These are phyloP conservation scores for Drosophila cognata DNA, from an alignment of 2,888 invertebrate genomes.

Conservation along the genomic window DNA sequence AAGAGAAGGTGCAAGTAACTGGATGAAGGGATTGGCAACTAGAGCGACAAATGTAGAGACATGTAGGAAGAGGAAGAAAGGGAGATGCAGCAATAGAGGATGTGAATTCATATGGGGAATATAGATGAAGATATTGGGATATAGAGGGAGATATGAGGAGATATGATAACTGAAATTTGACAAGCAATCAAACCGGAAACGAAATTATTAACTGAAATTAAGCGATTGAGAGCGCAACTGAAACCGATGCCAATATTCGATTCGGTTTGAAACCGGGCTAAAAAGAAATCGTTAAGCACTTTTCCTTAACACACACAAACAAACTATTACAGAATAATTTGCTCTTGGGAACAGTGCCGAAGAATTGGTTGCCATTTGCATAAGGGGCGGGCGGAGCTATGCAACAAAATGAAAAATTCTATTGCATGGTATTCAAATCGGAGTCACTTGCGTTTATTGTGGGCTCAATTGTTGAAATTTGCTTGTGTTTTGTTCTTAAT, in stretches of 20 bases:
- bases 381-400: neutral
- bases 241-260: neutral
- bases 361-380: neutral
- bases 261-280: neutral
- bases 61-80: neutral
- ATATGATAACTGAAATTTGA: too few species aligned
- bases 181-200: neutral
- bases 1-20: neutral
- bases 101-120: neutral
- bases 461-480: neutral
- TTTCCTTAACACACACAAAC: neutral
- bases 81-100: neutral
- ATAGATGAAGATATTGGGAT: neutral
- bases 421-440: constrained; percentile 33
- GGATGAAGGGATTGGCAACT: neutral
- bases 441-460: constrained; percentile 6
- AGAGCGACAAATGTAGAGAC: neutral
- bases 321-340: neutral
- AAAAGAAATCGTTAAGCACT: neutral
- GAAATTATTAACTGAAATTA: neutral
- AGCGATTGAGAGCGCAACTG: neutral
- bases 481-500: constrained; percentile 2
- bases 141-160: neutral
- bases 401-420: constrained; percentile 1
- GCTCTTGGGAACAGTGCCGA: constrained; percentile 1